Evolutionary conservation across 2,888 invertebrate genomes (phyloP).

Genomic region (Gonocerus acuteangulatus): DNA sequence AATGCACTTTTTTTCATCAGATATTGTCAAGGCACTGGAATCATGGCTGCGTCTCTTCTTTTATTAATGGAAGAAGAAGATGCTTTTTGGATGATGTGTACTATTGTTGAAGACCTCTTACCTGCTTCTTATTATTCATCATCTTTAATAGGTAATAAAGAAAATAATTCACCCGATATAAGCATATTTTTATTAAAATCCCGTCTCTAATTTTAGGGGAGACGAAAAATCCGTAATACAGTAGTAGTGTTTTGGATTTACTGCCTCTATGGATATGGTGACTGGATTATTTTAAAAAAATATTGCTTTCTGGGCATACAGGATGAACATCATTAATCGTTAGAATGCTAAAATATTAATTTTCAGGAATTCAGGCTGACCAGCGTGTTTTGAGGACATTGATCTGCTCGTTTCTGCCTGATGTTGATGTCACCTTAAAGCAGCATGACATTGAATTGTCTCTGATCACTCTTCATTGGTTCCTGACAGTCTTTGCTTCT

Average conservation of each 20-base stretch:
- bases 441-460: constrained; percentile 93
- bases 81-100: constrained; percentile 98
- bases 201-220: no score
- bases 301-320: no score
- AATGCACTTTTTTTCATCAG: no score
- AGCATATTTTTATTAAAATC: no score
- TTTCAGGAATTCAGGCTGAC: constrained; percentile 80
- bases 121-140: constrained; percentile 97
- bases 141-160: constrained; percentile 62
- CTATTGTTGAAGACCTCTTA: constrained; percentile 94
- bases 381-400: constrained; percentile 90
- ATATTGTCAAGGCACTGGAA: constrained; percentile 79
- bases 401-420: constrained; percentile 80
- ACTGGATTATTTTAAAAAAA: no score
- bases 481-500: constrained; percentile 90
- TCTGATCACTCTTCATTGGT: constrained; percentile 94
- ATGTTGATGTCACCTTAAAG: constrained; percentile 80
- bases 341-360: no score
- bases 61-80: constrained; percentile 96
- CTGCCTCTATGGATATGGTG: no score
- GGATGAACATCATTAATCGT: no score
- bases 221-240: no score
- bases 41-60: constrained; percentile 86
- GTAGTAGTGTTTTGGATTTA: no score
- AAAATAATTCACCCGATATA: no score